A percentile compares a stretch with the other conserved stretches of the same genome.
Conservation (phyloP, 2,113 vertebrate species). For the Heloderma charlesbogerti region DNA sequence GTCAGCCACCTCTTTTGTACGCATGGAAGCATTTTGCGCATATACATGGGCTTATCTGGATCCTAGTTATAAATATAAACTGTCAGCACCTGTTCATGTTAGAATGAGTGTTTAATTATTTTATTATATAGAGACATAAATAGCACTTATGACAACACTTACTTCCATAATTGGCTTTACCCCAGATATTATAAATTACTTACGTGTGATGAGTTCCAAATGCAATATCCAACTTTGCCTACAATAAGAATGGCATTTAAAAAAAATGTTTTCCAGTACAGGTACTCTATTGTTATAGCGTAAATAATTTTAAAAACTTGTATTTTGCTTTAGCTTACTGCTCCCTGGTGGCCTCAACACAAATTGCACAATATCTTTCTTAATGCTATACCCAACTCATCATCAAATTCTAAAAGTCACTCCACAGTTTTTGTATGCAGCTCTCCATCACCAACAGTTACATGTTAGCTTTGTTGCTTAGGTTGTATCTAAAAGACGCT, state of each 20-base stretch:
- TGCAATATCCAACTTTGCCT: constrained; percentile 98
- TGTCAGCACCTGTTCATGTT: not conserved
- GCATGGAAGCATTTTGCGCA: not conserved
- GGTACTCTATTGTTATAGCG: not conserved
- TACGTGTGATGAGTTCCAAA: constrained; percentile 99
- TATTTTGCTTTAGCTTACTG: constrained; percentile 60
- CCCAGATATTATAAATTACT: constrained; percentile 71
- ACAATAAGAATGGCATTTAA: constrained; percentile 55
- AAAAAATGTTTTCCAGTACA: not conserved
- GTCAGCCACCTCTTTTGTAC: not conserved
- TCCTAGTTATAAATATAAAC: not conserved
- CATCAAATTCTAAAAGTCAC: not conserved
- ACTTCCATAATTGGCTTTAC: not conserved
- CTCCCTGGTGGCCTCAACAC: constrained; percentile 72
- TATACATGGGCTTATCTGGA: not conserved
- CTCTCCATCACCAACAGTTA: not conserved
- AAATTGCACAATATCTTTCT: constrained; percentile 10
- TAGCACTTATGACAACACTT: not conserved
- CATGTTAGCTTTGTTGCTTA: not conserved
- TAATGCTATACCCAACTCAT: not conserved
- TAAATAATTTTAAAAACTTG: not conserved
- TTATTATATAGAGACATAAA: not conserved
- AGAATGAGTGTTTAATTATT: not conserved
- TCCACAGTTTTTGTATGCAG: not conserved
- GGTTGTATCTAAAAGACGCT: not conserved